A percentile compares a stretch with the other conserved stretches of the same genome.
Conservation (phyloP, 2,797 vertebrate species). For the Halcyon smyrnensis region DNA sequence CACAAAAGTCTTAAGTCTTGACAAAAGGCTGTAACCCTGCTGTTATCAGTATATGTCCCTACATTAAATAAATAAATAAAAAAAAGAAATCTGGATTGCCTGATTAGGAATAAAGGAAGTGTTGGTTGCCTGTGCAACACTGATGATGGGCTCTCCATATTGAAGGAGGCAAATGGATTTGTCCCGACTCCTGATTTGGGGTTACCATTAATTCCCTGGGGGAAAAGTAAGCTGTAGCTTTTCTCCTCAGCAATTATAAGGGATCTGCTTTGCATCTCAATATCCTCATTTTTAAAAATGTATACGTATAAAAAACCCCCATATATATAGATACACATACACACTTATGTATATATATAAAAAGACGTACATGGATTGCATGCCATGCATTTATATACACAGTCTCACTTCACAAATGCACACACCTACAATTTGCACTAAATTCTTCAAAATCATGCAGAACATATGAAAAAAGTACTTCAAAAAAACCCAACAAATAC, state of each 20-base stretch:
- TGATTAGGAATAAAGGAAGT: neutral
- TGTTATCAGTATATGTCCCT: neutral
- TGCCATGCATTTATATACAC: neutral
- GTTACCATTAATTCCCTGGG: neutral
- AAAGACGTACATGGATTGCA: neutral
- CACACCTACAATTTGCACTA: neutral
- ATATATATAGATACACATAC: fast-evolving
- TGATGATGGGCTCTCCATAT: neutral
- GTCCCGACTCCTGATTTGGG: neutral
- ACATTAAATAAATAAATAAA: neutral
- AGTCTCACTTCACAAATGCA: neutral
- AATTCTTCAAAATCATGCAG: neutral
- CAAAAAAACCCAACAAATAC: neutral
- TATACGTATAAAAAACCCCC: neutral
- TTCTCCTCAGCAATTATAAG: neutral
- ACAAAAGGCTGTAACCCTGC: neutral
- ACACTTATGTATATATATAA: neutral
- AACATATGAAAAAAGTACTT: neutral
- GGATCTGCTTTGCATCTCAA: neutral
- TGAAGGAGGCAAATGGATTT: neutral
- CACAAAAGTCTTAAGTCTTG: neutral
- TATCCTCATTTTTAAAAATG: neutral
- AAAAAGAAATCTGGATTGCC: neutral
- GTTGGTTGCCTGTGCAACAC: neutral
- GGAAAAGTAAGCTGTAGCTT: neutral